A percentile compares a stretch with the other conserved stretches of the same genome.
These are phyloP conservation scores for Smutsia temminckii DNA, from an alignment of 2,797 vertebrate genomes.

Conservation along the genomic window DNA sequence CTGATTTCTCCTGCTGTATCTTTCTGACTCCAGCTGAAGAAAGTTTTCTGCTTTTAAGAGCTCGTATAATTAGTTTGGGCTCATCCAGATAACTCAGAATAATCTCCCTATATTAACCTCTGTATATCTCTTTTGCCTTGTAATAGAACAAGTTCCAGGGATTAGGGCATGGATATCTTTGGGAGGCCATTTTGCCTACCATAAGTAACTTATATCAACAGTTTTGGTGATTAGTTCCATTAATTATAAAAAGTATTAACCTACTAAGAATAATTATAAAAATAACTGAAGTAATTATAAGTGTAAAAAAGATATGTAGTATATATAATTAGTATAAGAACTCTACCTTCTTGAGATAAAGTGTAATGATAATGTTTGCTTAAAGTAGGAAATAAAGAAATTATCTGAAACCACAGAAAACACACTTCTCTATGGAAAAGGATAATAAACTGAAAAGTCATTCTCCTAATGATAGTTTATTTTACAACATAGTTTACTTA, in stretches of 20 bases:
- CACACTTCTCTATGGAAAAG: background rate
- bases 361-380: background rate
- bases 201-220: background rate
- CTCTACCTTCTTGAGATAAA: background rate
- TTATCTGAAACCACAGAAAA: conserved; percentile 6
- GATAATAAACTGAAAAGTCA: background rate
- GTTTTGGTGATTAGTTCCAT: conserved; percentile 7
- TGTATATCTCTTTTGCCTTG: background rate
- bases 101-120: background rate
- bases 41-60: background rate
- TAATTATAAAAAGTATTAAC: conserved; percentile 15
- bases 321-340: background rate
- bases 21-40: background rate
- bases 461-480: conserved; percentile 19
- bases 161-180: background rate
- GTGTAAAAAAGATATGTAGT: background rate
- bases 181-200: background rate
- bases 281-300: conserved; percentile 17
- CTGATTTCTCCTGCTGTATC: background rate
- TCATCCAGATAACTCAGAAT: background rate
- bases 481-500: background rate
- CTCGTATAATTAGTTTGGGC: background rate
- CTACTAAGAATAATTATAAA: background rate
- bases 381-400: conserved; percentile 17
- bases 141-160: background rate